Conservation (phyloP, 2,888 invertebrate genomes). For the Diachrysia chrysitis region DNA sequence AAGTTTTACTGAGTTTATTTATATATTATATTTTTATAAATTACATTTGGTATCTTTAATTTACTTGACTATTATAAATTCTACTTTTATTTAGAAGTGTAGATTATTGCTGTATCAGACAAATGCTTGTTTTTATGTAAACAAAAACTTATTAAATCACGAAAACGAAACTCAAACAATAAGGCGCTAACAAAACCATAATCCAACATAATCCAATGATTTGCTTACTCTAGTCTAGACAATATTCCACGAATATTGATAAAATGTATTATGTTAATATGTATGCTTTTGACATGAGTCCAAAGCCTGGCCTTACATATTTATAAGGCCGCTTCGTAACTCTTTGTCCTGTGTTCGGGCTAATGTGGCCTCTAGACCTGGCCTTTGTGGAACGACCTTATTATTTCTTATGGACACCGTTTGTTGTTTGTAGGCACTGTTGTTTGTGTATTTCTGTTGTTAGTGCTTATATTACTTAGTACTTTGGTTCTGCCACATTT, state of each 20-base stretch:
- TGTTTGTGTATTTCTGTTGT: background rate
- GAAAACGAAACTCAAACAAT: background rate
- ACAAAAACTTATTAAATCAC: background rate
- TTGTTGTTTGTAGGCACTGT: background rate
- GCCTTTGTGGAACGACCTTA: constrained; percentile 31
- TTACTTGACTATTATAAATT: no score
- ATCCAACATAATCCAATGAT: constrained; percentile 22
- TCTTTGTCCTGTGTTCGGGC: constrained; percentile 36
- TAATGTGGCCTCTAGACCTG: constrained; percentile 28
- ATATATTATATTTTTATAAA: no score
- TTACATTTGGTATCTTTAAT: no score
- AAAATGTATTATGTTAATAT: constrained; percentile 56
- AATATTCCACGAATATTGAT: constrained; percentile 32
- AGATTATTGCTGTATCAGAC: no score
- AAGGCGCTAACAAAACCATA: constrained; percentile 9
- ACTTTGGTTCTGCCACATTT: background rate
- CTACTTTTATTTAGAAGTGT: no score
- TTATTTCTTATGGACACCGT: constrained; percentile 31
- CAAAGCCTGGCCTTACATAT: constrained; percentile 48
- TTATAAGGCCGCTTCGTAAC: constrained; percentile 49
- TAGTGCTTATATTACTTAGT: background rate
- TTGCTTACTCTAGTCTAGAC: constrained; percentile 29
- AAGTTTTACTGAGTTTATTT: no score
- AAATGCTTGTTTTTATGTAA: background rate
- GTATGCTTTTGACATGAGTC: constrained; percentile 45